These are phyloP conservation scores for Crotophaga sulcirostris DNA, from an alignment of 2,113 vertebrate genomes.

Conservation along the genomic window DNA sequence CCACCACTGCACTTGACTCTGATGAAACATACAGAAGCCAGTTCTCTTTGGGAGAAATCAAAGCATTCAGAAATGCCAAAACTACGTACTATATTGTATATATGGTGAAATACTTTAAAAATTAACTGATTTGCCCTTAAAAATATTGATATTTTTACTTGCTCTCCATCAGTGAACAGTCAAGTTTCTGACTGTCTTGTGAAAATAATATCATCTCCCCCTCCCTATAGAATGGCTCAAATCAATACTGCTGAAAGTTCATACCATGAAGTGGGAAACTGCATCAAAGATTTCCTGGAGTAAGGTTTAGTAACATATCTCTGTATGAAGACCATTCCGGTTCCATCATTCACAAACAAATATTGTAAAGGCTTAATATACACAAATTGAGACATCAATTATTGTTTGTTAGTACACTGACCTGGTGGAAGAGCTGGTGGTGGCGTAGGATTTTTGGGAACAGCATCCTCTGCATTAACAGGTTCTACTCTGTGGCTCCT, in stretches of 20 bases:
- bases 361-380: neutral
- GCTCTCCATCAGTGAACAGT: neutral
- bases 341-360: neutral
- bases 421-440: constrained; percentile 71
- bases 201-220: neutral
- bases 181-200: neutral
- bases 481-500: constrained; percentile 90
- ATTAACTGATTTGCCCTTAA: neutral
- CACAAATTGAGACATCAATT: neutral
- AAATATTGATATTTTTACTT: neutral
- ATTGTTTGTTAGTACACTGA: constrained; percentile 24
- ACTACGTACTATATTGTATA: neutral
- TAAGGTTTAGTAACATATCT: neutral
- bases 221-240: neutral
- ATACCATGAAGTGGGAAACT: neutral
- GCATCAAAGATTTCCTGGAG: neutral
- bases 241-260: neutral
- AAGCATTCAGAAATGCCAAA: neutral
- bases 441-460: constrained; percentile 63
- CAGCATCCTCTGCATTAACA: constrained; percentile 72
- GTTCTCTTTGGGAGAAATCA: neutral
- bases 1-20: neutral
- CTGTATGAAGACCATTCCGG: neutral
- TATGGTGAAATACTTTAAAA: neutral
- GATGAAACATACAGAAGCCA: neutral